Percentiles rank a stretch among this genome's conserved stretches.
phyloP scores from a whole-genome alignment of 2,888 invertebrate species.

The Nowickia ferox region DNA sequence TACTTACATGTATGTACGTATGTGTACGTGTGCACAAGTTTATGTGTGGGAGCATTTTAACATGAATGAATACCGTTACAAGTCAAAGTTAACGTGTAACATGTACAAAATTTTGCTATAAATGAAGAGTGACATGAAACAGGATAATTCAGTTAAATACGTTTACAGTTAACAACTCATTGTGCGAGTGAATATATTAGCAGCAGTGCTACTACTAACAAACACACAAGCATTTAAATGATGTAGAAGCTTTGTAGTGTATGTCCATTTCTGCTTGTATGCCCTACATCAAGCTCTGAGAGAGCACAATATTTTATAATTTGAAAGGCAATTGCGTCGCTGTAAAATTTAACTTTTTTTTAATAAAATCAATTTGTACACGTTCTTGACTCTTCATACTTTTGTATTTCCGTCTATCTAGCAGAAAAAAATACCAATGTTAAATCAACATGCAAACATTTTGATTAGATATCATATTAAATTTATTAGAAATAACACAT shows the following conservation, averaged over 20 bases:
- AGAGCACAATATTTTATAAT: neutral
- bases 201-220: neutral
- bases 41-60: neutral
- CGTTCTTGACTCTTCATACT: too few relatives aligned
- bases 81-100: constrained; percentile 63
- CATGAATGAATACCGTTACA: constrained; percentile 30
- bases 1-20: neutral
- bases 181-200: constrained; percentile 30
- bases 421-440: too few relatives aligned
- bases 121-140: constrained; percentile 81
- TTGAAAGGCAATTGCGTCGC: neutral
- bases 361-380: too few relatives aligned
- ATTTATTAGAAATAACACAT: too few relatives aligned
- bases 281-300: neutral
- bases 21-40: neutral
- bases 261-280: neutral
- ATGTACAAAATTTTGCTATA: constrained; percentile 75
- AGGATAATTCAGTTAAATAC: constrained; percentile 79
- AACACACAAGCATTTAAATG: constrained; percentile 18
- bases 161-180: constrained; percentile 56
- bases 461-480: too few relatives aligned
- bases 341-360: too few relatives aligned
- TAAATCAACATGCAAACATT: too few relatives aligned
- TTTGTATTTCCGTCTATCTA: neutral
- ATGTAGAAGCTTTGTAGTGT: constrained; percentile 1